Conservation (phyloP, 2,113 vertebrate species). For the Rhinopomastus cyanomelas region DNA sequence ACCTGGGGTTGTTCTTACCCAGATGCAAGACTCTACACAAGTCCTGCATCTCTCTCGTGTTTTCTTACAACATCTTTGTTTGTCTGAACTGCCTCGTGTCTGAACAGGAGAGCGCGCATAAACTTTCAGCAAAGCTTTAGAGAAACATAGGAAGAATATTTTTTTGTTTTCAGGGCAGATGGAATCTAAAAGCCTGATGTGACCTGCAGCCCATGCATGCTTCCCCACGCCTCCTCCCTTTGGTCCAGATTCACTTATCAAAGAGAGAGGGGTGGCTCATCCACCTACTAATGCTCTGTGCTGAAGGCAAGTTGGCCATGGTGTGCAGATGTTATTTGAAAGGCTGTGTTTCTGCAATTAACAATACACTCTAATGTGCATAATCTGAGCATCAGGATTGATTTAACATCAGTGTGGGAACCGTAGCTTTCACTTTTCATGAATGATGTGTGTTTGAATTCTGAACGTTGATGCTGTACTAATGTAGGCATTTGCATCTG, state of each 20-base stretch:
- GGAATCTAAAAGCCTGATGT: not conserved
- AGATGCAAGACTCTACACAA: too few species aligned
- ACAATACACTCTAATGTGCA: not conserved
- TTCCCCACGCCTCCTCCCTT: not conserved
- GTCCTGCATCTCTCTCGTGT: not conserved
- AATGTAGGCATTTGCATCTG: conserved; percentile 30
- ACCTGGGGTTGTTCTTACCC: too few species aligned
- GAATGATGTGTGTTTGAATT: conserved; percentile 35
- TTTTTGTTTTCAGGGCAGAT: not conserved
- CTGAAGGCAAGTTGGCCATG: not conserved
- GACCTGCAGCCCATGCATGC: not conserved
- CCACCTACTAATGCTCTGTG: not conserved
- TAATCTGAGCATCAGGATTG: conserved; percentile 7
- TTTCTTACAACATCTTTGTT: not conserved
- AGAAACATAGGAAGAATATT: not conserved
- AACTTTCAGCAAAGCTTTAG: not conserved
- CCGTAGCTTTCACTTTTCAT: conserved; percentile 20
- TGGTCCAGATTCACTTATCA: not conserved
- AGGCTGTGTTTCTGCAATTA: not conserved
- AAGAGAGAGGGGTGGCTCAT: not conserved
- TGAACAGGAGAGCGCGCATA: not conserved
- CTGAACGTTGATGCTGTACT: conserved; percentile 8
- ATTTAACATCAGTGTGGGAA: not conserved
- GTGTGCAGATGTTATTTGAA: not conserved
- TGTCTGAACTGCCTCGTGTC: not conserved